Evolutionary conservation across 2,113 vertebrate genomes (phyloP).

Genomic region (Tupaia chinensis): DNA sequence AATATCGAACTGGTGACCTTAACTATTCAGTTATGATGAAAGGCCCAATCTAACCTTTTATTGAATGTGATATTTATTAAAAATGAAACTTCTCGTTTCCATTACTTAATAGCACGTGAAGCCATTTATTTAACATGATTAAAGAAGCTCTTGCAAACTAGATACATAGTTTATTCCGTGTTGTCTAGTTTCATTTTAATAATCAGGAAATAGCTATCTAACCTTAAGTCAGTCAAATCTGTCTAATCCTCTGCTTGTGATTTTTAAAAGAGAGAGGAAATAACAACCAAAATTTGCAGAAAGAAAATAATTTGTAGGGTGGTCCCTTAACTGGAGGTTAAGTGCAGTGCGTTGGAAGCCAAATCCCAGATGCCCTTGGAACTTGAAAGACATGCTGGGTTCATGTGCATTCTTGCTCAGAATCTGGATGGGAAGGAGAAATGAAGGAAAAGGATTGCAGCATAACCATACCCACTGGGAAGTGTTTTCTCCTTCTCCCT

Average conservation of each 20-base stretch:
- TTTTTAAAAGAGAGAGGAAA: not conserved
- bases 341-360: too few relatives aligned
- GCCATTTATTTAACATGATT: conserved; percentile 85
- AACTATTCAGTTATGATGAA: conserved; percentile 84
- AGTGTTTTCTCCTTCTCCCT: too few relatives aligned
- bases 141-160: conserved; percentile 69
- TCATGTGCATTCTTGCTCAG: too few relatives aligned
- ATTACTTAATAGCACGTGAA: conserved; percentile 86
- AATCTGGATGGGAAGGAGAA: too few relatives aligned
- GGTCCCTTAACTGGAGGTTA: too few relatives aligned
- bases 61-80: conserved; percentile 86
- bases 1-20: conserved; percentile 82
- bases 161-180: conserved; percentile 48
- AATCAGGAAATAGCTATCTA: not conserved
- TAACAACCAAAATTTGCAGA: not conserved
- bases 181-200: conserved; percentile 73
- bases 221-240: not conserved
- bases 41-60: conserved; percentile 84
- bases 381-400: too few relatives aligned
- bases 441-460: too few relatives aligned
- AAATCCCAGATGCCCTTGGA: too few relatives aligned
- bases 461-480: too few relatives aligned
- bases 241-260: not conserved
- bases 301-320: not conserved
- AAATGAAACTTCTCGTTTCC: conserved; percentile 84